A percentile compares a stretch with the other conserved stretches of the same genome.
Evolutionary conservation across 2,888 invertebrate genomes (phyloP).

Genomic region (Meliscaeva auricollis): DNA sequence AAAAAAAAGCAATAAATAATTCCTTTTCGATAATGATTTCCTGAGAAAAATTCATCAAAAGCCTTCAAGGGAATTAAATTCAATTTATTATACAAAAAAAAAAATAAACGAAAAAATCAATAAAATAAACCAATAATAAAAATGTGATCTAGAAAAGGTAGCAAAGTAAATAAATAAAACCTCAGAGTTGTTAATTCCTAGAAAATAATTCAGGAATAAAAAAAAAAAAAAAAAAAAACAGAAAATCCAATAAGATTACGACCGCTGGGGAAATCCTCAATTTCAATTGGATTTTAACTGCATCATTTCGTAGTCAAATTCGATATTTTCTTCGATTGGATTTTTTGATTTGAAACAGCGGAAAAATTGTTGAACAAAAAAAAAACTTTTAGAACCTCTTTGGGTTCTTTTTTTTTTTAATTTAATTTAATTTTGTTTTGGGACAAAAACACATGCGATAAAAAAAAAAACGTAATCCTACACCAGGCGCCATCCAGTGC

Average conservation of each 20-base stretch:
- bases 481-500: constrained; percentile 52
- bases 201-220: background rate
- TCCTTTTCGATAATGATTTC: constrained; percentile 35
- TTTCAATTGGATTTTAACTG: constrained; percentile 32
- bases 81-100: constrained; percentile 12
- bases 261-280: constrained; percentile 33
- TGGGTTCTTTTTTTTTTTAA: background rate
- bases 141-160: constrained; percentile 34
- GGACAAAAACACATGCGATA: constrained; percentile 23
- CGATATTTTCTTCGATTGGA: constrained; percentile 20
- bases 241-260: background rate
- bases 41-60: background rate
- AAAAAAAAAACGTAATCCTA: constrained; percentile 34
- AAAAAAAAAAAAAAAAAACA: background rate
- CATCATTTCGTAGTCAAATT: constrained; percentile 25
- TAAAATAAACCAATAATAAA: constrained; percentile 32
- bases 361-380: constrained; percentile 32
- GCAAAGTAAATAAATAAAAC: constrained; percentile 33
- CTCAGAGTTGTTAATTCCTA: constrained; percentile 24
- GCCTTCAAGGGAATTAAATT: background rate
- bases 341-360: constrained; percentile 54
- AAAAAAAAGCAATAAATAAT: constrained; percentile 59
- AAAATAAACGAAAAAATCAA: constrained; percentile 23
- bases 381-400: constrained; percentile 30
- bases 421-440: background rate